Evolutionary conservation across 2,113 vertebrate genomes (phyloP), one percentile per base, ranked within the genome.

Genomic region (Serranochromis macrocephalus): DNA sequence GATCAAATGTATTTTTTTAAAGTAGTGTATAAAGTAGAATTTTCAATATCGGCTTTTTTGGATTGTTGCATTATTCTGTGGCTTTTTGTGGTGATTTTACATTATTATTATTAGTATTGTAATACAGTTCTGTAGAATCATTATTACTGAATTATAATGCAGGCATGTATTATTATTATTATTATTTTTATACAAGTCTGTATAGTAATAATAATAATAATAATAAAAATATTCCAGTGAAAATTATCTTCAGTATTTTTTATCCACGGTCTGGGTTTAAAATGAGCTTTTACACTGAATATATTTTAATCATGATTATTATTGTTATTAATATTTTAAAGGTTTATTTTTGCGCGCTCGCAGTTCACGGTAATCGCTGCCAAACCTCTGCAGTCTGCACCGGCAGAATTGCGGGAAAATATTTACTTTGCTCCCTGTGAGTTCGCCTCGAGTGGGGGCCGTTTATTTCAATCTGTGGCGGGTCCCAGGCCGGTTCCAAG

Each of bases 401-500:
- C 38, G 85, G 93, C 94, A 94, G 92, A 91, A 88, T 88, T 80
- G 88, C 8, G 86, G 89, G 19, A 45, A 73, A 92, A 96, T 94
- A 89, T 86, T 93, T 93, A 92, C 91, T 96, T 93, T 87, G 85
- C 94, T 92, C 80, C 92, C 86, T 13, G 87, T 94, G 91, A 93
- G 83, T 91, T 73, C 93, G 88, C 88, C 29, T 57, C 85, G 57
- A 88, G 87, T 91, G 57, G 91, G 49, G 33, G 42, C 82, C 87
- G 86, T 92, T 93, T 93, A 54, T 92, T 92, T 93, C 87, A 85
- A 84, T 92, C 63, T 93, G 66, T 73, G 87, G 85, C 86, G 88
- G 88, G 90, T 95, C 93, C 88, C 94, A 61, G 93, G 80, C 55
- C 93, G 87, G 87, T 92, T 89, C 94, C 55, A 90, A 80, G 87